A percentile compares a stretch with the other conserved stretches of the same genome.
Evolutionary conservation across 2,888 invertebrate genomes (phyloP).

Genomic region (Hyposoter didymator): DNA sequence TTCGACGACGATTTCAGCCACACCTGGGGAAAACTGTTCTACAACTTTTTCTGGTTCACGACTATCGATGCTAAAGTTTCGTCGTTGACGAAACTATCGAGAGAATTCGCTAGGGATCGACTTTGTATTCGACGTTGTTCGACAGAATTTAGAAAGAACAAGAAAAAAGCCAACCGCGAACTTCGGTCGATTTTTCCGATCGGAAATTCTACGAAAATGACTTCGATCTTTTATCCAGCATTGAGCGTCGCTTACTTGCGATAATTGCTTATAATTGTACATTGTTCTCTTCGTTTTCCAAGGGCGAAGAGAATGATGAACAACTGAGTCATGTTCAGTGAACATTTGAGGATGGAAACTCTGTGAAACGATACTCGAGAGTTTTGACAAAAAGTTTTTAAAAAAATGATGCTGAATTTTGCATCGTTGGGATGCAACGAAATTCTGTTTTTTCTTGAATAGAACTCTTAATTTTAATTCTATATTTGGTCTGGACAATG

Average conservation of each 20-base stretch:
- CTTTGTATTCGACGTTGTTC: slow-evolving; percentile 16
- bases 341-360: too few species aligned
- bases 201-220: not conserved
- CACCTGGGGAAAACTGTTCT: not conserved
- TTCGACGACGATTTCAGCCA: not conserved
- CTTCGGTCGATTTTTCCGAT: not conserved
- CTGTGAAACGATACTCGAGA: too few species aligned
- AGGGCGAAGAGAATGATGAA: too few species aligned
- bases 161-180: not conserved
- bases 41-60: slow-evolving; percentile 3
- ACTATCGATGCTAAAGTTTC: slow-evolving; percentile 37
- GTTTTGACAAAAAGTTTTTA: too few species aligned
- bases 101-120: slow-evolving; percentile 5
- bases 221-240: not conserved
- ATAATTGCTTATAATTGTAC: not conserved
- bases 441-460: too few species aligned
- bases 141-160: not conserved
- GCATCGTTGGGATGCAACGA: too few species aligned
- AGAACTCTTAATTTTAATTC: too few species aligned
- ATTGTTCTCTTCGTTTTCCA: not conserved
- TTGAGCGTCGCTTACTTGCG: not conserved
- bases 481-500: too few species aligned
- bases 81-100: not conserved
- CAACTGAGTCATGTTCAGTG: too few species aligned
- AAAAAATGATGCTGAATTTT: too few species aligned